Evolutionary conservation across 2,888 invertebrate species (phyloP), one percentile per base, ranked within the genome.

Genomic region (Pogonocherus hispidulus): DNA sequence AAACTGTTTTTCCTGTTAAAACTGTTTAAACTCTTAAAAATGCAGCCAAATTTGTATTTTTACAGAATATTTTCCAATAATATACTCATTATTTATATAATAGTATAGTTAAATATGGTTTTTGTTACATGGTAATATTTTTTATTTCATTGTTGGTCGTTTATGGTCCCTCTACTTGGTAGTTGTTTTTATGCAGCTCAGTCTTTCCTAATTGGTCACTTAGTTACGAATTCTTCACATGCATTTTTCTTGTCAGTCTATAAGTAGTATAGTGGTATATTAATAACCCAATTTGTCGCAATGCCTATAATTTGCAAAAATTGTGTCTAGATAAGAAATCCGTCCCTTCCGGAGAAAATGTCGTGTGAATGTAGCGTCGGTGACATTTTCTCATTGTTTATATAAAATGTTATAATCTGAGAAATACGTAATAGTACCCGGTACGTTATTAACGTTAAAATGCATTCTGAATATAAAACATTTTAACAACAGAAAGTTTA

Each of bases 351-450:
- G 62, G 55, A 60, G 67, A 67, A 51, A 51, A 60, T 65, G 51
- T 57, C 67, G 67, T 70, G 70, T 70, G 70, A 70, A 67, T 67
- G 67, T 70, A 55, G 41, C 60, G 59, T 37, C 64, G 56, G 54
- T 60, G 70, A 67, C 67, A 66, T 70, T 69, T 68, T 70, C 70
- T 70, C 70, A 70, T 70, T 70, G 66, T 70, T 67, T 67, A 67
- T 63, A 47, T 35, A 18, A 47, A 59, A 59, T 59, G 59, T 47
- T 47, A 59, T 47, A 47, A 59, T 59, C 46, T 47, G 59, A 59
- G 59, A 59, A 59, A 47, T 59, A 47, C 47, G 47, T 59, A 55
- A 71, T 71, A 66, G 55, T 65, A 70, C 66, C 56, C 37, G 59
- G 56, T 71, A 41, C 47, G 47, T 59, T 59, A 52, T 68, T 71